phyloP scores from a whole-genome alignment of 2,113 vertebrate genomes.

The Paramormyrops kingsleyae region DNA sequence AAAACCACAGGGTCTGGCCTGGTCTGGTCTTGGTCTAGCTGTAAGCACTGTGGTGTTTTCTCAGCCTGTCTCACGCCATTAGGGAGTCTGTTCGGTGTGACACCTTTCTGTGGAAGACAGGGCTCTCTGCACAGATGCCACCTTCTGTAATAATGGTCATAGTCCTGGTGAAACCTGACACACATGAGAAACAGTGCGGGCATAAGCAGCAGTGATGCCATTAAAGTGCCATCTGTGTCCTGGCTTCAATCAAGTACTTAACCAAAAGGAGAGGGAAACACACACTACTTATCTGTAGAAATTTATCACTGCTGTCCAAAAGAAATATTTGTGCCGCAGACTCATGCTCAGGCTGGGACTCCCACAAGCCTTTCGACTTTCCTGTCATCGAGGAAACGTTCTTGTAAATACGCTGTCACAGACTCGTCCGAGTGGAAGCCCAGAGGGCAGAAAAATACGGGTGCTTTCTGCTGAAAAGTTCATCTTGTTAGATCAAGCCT shows the following conservation, averaged over 20 bases:
- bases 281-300: neutral
- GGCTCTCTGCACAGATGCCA: neutral
- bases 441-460: neutral
- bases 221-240: neutral
- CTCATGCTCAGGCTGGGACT: neutral
- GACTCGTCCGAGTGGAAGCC: neutral
- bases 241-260: neutral
- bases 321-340: neutral
- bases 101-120: neutral
- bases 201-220: neutral
- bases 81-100: neutral
- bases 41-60: neutral
- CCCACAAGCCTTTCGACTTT: neutral
- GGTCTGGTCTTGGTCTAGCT: neutral
- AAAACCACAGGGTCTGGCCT: neutral
- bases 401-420: neutral
- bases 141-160: neutral
- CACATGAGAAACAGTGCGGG: neutral
- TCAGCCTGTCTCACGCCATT: neutral
- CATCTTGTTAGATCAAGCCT: neutral
- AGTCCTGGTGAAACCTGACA: neutral
- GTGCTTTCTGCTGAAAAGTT: neutral
- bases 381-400: neutral
- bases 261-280: neutral
- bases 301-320: neutral